A percentile compares a stretch with the other conserved stretches of the same genome.
These are phyloP conservation scores for Melangyna quadrimaculata DNA, from an alignment of 2,888 invertebrate species.

Conservation along the genomic window DNA sequence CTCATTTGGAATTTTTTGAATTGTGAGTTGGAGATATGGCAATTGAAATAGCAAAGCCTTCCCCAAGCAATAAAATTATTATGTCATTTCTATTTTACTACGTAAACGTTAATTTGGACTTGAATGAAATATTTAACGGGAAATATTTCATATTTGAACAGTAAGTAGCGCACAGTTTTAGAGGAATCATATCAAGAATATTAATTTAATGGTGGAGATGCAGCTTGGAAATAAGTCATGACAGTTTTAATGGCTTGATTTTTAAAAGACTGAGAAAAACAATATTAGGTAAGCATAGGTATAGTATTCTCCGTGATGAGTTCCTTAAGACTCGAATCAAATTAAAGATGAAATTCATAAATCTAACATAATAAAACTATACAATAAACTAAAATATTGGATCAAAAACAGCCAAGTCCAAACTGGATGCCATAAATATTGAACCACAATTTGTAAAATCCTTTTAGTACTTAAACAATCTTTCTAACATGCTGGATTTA, in stretches of 20 bases:
- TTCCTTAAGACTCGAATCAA: background rate
- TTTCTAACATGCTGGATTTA: too few species aligned
- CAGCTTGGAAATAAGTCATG: background rate
- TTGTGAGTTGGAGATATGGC: slow-evolving; percentile 1
- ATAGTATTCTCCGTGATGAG: background rate
- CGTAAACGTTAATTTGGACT: background rate
- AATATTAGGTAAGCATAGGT: background rate
- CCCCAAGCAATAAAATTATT: too few species aligned
- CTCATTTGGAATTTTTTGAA: slow-evolving; percentile 5
- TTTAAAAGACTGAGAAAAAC: background rate
- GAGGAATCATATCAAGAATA: background rate
- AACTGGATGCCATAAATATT: too few species aligned
- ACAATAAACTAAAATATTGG: too few species aligned
- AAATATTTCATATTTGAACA: slow-evolving; percentile 3
- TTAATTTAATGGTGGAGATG: background rate
- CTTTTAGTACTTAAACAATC: too few species aligned
- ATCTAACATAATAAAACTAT: too few species aligned
- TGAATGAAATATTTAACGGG: background rate
- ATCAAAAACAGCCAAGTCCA: too few species aligned
- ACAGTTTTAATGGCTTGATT: background rate
- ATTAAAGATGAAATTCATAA: background rate
- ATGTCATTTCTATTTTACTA: background rate
- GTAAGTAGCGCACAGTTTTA: background rate
- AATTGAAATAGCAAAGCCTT: slow-evolving; percentile 1
- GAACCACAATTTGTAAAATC: too few species aligned